Evolutionary conservation across 2,113 vertebrate genomes (phyloP), one percentile per base, ranked within the genome.

Genomic region (Indicator maculatus): DNA sequence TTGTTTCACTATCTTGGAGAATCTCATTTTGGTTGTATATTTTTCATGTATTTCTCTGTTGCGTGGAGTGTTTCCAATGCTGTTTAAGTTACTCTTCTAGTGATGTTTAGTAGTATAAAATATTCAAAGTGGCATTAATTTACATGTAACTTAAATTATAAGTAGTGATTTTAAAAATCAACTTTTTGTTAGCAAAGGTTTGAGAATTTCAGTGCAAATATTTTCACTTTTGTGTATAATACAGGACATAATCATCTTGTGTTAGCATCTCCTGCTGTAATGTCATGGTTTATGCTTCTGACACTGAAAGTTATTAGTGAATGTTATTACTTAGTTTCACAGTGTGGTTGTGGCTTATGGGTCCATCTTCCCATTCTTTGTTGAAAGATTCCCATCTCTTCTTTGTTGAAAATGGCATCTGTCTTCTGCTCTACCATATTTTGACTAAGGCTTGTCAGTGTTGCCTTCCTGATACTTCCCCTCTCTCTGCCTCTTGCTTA

Each of bases 401-500:
- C 27, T 60, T 89, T 75, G 18, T n/a, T 67, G 47, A 16, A n/a
- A 6, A 2, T n/a, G 23, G 5, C n/a, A 26, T n/a, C 28, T n/a
- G 9, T 31, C 31, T 78, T 23, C 8, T 63, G 8, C 47, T 86
- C 38, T 65, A 4, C 53, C 55, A 24, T 60, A 17, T 39, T 81
- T 78, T 82, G n/a, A 45, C 33, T 18, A 23, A 65, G 24, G 6
- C 30, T 79, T 79, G 20, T 44, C 69, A 50, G 23, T 55, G 30
- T 27, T 81, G 3, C 41, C 4, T 86, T 79, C 58, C 15, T 77
- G 16, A 26, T 77, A 31, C 9, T 33, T 12, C 15, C 16, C 12
- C 41, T 38, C 3, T 6, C 47, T 50, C 47, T 5, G 0, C 3
- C 5, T 5, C 2, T 6, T 2, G 8, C 13, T 45, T 88, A 30